phyloP scores from a whole-genome alignment of 64 coral and sea anemone species.

The Pocillopora verrucosa region DNA sequence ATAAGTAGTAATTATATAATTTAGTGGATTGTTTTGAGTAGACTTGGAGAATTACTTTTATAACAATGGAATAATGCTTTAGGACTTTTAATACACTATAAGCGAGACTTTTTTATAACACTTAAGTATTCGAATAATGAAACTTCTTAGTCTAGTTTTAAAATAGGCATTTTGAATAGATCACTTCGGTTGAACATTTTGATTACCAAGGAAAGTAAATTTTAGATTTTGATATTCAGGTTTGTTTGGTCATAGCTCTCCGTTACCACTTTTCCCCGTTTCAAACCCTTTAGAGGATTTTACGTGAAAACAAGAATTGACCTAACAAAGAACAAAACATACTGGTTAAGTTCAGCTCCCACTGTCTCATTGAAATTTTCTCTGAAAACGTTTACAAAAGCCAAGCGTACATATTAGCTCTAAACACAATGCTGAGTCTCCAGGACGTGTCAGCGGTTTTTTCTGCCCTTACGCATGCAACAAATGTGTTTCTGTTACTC shows the following conservation, averaged over 20 bases:
- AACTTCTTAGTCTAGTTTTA: background rate
- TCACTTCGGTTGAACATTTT: background rate
- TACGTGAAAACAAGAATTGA: too few relatives aligned
- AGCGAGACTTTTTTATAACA: background rate
- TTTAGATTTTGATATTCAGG: background rate
- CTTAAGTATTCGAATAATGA: too few relatives aligned
- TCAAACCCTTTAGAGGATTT: background rate
- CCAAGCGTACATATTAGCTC: background rate
- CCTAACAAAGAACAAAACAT: too few relatives aligned
- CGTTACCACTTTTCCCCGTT: background rate
- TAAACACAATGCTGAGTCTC: background rate
- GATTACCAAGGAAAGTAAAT: background rate
- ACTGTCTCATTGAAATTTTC: too few relatives aligned
- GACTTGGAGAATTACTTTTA: background rate
- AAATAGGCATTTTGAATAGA: conserved; percentile 2
- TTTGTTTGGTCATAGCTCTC: background rate
- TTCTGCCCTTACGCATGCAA: conserved; percentile 26
- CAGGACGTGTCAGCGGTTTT: background rate
- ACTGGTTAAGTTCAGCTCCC: too few relatives aligned
- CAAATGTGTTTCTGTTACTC: conserved; percentile 74
- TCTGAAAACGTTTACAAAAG: background rate
- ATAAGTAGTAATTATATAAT: too few relatives aligned
- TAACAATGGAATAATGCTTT: background rate
- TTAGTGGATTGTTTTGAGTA: too few relatives aligned
- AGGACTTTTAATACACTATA: background rate